phyloP scores from a whole-genome alignment of 2,888 invertebrate species.

The Perizoma flavofasciatum region DNA sequence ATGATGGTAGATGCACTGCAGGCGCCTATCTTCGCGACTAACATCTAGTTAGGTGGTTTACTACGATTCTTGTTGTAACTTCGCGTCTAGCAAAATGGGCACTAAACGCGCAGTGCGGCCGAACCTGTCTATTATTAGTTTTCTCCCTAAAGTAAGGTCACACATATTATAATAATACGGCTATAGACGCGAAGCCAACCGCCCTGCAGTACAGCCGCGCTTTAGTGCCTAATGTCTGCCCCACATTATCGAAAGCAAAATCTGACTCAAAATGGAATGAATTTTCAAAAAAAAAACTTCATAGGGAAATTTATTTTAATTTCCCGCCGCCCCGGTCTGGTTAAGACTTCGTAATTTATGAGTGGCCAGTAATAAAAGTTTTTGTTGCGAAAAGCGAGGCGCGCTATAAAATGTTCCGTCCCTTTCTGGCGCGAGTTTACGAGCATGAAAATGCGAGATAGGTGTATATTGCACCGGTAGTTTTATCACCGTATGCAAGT shows the following conservation, averaged over 20 bases:
- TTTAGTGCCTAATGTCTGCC: too few relatives aligned
- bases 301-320: conserved; percentile 44
- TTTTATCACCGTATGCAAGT: conserved; percentile 68
- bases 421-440: conserved; percentile 68
- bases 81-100: too few relatives aligned
- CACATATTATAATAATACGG: too few relatives aligned
- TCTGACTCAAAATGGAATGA: neutral
- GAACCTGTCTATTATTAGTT: too few relatives aligned
- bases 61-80: too few relatives aligned
- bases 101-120: too few relatives aligned
- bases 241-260: neutral
- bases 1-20: too few relatives aligned
- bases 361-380: conserved; percentile 77
- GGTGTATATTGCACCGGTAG: conserved; percentile 70
- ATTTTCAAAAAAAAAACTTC: conserved; percentile 19
- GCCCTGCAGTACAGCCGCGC: too few relatives aligned
- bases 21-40: too few relatives aligned
- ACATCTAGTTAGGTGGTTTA: too few relatives aligned
- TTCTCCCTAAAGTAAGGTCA: too few relatives aligned
- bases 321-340: conserved; percentile 46
- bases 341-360: conserved; percentile 77
- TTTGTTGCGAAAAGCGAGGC: conserved; percentile 76
- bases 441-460: conserved; percentile 74
- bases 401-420: conserved; percentile 69
- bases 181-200: too few relatives aligned